These are phyloP conservation scores for Periophthalmus magnuspinnatus DNA, from an alignment of 2,797 vertebrate species.

Conservation along the genomic window DNA sequence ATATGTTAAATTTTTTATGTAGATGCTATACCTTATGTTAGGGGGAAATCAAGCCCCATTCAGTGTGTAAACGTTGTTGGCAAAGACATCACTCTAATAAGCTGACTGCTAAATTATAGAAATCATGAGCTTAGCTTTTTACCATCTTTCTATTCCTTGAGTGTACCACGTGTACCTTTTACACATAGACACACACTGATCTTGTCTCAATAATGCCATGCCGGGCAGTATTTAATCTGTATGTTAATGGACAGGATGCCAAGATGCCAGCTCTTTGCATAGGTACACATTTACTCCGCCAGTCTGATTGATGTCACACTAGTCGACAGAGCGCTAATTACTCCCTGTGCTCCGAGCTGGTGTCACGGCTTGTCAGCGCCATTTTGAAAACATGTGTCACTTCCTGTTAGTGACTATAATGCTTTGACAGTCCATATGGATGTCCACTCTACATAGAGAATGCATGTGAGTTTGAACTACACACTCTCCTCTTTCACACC, in stretches of 20 bases:
- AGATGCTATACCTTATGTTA: neutral
- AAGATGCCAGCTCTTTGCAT: slow-evolving; percentile 45
- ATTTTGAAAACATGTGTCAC: slow-evolving; percentile 85
- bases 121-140: neutral
- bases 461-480: neutral
- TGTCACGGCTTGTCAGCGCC: slow-evolving; percentile 70
- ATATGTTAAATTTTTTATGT: neutral
- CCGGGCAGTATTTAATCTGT: slow-evolving; percentile 24
- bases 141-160: slow-evolving; percentile 28
- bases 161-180: slow-evolving; percentile 54
- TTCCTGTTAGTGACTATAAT: slow-evolving; percentile 81
- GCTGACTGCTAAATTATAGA: slow-evolving; percentile 12
- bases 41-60: slow-evolving; percentile 19
- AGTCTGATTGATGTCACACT: slow-evolving; percentile 78
- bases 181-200: slow-evolving; percentile 11
- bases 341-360: slow-evolving; percentile 58
- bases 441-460: slow-evolving; percentile 19
- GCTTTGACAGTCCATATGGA: slow-evolving; percentile 30
- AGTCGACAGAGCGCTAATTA: slow-evolving; percentile 77
- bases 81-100: slow-evolving; percentile 23
- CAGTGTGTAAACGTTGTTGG: slow-evolving; percentile 17
- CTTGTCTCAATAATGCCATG: slow-evolving; percentile 53
- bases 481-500: slow-evolving; percentile 8
- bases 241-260: slow-evolving; percentile 20
- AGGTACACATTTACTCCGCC: slow-evolving; percentile 60